A percentile compares a stretch with the other conserved stretches of the same genome.
phyloP scores from a whole-genome alignment of 53 echinoderm and acorn worm genomes.

The Paracentrotus lividus region DNA sequence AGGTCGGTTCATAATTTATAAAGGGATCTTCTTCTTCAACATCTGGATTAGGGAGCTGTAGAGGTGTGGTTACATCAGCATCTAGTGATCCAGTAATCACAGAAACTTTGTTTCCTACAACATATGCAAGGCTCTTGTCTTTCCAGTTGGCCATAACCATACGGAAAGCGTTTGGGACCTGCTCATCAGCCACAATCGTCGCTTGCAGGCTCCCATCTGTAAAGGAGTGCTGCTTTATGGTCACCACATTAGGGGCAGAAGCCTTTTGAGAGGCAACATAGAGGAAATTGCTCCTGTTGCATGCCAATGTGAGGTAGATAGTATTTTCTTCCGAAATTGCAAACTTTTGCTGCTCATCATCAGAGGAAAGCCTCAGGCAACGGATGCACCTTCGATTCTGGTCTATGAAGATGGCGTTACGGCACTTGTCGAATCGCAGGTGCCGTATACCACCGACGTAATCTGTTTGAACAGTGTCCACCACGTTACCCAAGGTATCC shows the following conservation, averaged over 20 bases:
- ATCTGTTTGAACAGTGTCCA: neutral
- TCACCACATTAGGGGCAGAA: neutral
- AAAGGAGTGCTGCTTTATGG: constrained; percentile 51
- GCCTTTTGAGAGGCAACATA: constrained; percentile 43
- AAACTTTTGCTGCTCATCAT: constrained; percentile 2
- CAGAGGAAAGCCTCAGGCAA: neutral
- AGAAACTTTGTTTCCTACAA: neutral
- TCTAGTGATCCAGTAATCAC: neutral
- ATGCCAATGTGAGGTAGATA: constrained; percentile 37
- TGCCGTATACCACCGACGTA: constrained; percentile 4
- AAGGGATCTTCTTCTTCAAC: too few relatives aligned
- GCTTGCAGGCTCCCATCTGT: neutral
- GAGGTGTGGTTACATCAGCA: neutral
- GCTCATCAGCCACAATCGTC: neutral
- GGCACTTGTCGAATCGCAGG: constrained; percentile 3
- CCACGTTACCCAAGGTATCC: constrained; percentile 15
- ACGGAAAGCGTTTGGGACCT: constrained; percentile 6
- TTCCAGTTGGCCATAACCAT: constrained; percentile 51
- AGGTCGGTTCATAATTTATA: neutral
- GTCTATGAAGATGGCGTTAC: constrained; percentile 23
- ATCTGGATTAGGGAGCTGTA: neutral
- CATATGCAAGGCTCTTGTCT: constrained; percentile 11
- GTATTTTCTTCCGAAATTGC: neutral
- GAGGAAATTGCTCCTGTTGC: constrained; percentile 36
- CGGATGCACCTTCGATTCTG: constrained; percentile 6